phyloP scores from a whole-genome alignment of 1,140 invertebrate genomes.

The Sinella curviseta region DNA sequence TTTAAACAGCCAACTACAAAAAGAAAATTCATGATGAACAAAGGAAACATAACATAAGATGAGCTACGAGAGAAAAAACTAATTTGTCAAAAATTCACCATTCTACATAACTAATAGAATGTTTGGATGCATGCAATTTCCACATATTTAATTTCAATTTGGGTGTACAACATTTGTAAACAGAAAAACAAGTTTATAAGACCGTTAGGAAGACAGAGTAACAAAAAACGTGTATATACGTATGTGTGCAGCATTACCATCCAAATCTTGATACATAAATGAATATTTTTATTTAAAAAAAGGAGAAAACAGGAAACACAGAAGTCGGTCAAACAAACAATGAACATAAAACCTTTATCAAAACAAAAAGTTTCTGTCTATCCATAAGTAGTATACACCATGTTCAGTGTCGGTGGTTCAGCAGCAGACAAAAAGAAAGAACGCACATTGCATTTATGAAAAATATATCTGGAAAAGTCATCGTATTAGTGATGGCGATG shows the following conservation, averaged over 20 bases:
- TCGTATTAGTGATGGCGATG: neutral
- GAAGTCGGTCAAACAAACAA: slow-evolving; percentile 23
- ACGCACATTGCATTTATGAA: neutral
- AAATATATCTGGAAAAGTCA: no score
- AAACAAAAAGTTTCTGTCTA: neutral
- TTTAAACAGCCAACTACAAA: neutral
- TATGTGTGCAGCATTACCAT: neutral
- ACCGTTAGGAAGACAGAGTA: neutral
- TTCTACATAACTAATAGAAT: no score
- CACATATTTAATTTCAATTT: no score
- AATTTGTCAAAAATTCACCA: no score
- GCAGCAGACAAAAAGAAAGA: no score
- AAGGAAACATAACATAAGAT: no score
- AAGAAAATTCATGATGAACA: neutral
- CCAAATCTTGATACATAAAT: neutral
- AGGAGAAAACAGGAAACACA: neutral
- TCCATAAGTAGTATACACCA: neutral
- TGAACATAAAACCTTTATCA: neutral
- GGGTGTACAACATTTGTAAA: no score
- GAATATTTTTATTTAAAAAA: neutral
- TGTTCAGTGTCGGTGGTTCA: no score
- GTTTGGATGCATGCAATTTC: no score
- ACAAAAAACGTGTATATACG: neutral
- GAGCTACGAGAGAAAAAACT: no score
- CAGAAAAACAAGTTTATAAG: no score